These are phyloP conservation scores for Epiblema foenella DNA, from an alignment of 2,888 invertebrate genomes.

Conservation along the genomic window DNA sequence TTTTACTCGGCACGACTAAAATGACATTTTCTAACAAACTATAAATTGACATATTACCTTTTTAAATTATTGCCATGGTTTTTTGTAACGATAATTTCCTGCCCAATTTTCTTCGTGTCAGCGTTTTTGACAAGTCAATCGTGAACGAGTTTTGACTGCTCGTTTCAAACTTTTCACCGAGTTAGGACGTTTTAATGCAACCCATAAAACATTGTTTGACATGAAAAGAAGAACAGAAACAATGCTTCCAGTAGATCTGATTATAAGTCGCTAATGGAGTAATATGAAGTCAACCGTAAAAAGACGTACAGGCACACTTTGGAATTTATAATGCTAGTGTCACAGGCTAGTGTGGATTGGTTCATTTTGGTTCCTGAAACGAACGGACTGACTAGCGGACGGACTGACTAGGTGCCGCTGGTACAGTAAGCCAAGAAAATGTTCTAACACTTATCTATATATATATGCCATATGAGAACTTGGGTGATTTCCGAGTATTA, in stretches of 20 bases:
- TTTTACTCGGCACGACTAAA: slow-evolving; percentile 5
- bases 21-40: background rate
- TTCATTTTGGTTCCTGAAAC: no score
- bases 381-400: no score
- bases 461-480: no score
- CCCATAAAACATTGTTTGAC: slow-evolving; percentile 34
- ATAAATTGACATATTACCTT: slow-evolving; percentile 17
- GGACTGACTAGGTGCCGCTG: no score
- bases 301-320: no score
- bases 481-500: no score
- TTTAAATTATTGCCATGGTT: slow-evolving; percentile 52
- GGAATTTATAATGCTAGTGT: no score
- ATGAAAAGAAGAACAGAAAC: slow-evolving; percentile 18
- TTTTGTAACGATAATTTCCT: slow-evolving; percentile 75
- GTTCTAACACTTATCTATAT: no score
- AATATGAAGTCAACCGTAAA: background rate
- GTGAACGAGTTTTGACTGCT: slow-evolving; percentile 50
- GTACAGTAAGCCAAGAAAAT: background rate
- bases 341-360: no score
- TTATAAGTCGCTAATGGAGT: background rate
- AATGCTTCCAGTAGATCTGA: background rate
- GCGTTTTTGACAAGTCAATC: slow-evolving; percentile 76
- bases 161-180: slow-evolving; percentile 47
- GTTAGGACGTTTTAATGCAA: slow-evolving; percentile 48
- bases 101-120: slow-evolving; percentile 77